phyloP scores from a whole-genome alignment of 2,797 vertebrate genomes.

The Chlorospingus flavigularis region DNA sequence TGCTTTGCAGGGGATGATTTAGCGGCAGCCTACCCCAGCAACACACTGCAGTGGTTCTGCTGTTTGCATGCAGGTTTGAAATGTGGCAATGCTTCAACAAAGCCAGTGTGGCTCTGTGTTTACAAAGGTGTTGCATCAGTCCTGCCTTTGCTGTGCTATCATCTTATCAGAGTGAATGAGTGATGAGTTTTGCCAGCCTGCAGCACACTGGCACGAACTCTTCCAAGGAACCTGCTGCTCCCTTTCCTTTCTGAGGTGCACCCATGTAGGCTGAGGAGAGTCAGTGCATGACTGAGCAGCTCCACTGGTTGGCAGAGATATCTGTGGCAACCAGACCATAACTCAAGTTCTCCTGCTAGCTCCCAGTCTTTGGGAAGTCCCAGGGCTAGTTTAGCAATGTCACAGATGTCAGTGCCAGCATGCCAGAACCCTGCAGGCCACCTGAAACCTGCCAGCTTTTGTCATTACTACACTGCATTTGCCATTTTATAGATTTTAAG shows the following conservation, averaged over 20 bases:
- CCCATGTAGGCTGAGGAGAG: neutral
- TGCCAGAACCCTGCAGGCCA: neutral
- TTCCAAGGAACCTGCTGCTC: neutral
- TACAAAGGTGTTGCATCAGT: neutral
- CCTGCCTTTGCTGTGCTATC: conserved; percentile 17
- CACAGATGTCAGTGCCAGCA: neutral
- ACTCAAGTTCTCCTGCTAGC: neutral
- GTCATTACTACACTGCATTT: neutral
- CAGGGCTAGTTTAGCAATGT: neutral
- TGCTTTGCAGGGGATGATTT: neutral
- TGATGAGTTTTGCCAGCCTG: neutral
- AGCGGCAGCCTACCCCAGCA: neutral
- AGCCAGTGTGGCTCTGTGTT: neutral
- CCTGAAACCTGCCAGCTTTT: neutral
- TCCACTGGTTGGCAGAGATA: neutral
- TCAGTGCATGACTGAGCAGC: neutral
- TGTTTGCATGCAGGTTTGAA: neutral
- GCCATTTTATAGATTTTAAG: neutral
- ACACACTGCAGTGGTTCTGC: neutral
- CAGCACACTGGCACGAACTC: accelerated
- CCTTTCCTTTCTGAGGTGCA: neutral
- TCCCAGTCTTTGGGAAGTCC: neutral
- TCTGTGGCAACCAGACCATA: neutral
- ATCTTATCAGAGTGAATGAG: neutral
- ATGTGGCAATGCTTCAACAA: neutral